Evolutionary conservation across 2,888 invertebrate genomes (phyloP).

Genomic region (Ophion obscuratus): DNA sequence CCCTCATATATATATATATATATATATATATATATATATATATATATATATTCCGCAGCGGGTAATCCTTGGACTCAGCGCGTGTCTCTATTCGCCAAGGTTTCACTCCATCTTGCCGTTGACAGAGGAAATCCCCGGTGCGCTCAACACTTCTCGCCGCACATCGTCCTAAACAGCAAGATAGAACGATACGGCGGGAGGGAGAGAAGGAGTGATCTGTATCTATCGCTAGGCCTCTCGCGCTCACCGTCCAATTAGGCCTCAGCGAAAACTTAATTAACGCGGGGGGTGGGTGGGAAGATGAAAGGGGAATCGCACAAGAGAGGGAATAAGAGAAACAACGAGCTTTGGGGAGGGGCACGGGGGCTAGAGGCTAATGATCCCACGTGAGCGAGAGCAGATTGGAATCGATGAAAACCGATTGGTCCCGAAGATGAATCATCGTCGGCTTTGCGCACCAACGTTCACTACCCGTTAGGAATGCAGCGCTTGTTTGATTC

Average conservation of each 20-base stretch:
- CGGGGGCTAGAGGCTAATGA: constrained; percentile 7
- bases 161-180: constrained; percentile 69
- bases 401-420: constrained; percentile 75
- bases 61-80: constrained; percentile 82
- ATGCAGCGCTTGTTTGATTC: neutral
- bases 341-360: neutral
- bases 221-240: constrained; percentile 58
- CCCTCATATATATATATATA: neutral
- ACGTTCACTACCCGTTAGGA: neutral
- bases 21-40: neutral
- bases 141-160: constrained; percentile 71
- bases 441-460: constrained; percentile 8
- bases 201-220: constrained; percentile 47
- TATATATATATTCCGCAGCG: constrained; percentile 41
- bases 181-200: constrained; percentile 14
- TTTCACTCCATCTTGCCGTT: constrained; percentile 84
- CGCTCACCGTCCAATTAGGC: constrained; percentile 79
- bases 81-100: constrained; percentile 81
- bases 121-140: constrained; percentile 82
- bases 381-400: neutral
- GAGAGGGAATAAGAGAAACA: constrained; percentile 26
- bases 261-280: constrained; percentile 81
- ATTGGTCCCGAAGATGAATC: constrained; percentile 52
- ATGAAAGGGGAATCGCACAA: constrained; percentile 24
- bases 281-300: constrained; percentile 62